phyloP scores from a whole-genome alignment of 2,113 vertebrate species.

The Sinocyclocheilus maitianheensis region DNA sequence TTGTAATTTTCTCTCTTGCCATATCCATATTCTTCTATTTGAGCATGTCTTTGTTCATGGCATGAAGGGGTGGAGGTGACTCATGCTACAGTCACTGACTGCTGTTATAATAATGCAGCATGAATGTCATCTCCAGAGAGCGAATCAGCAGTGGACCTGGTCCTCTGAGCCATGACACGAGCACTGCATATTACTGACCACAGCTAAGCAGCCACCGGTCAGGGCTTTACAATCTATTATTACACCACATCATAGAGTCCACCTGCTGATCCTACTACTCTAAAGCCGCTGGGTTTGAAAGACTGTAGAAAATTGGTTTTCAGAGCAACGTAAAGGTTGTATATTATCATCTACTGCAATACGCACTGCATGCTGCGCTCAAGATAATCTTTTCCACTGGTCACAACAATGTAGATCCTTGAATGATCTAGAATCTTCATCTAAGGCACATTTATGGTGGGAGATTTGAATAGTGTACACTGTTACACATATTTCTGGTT shows the following conservation, averaged over 20 bases:
- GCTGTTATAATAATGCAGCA: slow-evolving; percentile 48
- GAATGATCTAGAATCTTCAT: background rate
- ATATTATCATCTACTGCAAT: background rate
- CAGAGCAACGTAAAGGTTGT: slow-evolving; percentile 9
- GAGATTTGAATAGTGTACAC: background rate
- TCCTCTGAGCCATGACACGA: slow-evolving; percentile 29
- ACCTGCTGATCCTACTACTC: slow-evolving; percentile 35
- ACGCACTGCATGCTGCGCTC: background rate
- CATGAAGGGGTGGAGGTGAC: slow-evolving; percentile 34
- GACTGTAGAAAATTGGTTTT: slow-evolving; percentile 17
- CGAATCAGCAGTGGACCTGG: slow-evolving; percentile 25
- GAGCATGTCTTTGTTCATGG: slow-evolving; percentile 3
- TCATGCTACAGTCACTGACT: slow-evolving; percentile 9
- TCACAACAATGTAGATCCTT: background rate
- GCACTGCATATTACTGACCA: slow-evolving; percentile 35
- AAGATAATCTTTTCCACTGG: background rate
- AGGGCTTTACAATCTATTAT: slow-evolving; percentile 27
- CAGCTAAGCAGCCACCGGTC: slow-evolving; percentile 7
- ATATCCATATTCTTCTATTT: background rate
- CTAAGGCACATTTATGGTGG: background rate
- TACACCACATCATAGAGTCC: slow-evolving; percentile 31
- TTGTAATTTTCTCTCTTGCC: background rate
- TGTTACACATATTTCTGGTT: background rate
- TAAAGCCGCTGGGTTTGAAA: slow-evolving; percentile 17
- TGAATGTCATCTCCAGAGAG: slow-evolving; percentile 41